Evolutionary conservation across 1,140 invertebrate species (phyloP).

Genomic region (Drosophila subobscura): DNA sequence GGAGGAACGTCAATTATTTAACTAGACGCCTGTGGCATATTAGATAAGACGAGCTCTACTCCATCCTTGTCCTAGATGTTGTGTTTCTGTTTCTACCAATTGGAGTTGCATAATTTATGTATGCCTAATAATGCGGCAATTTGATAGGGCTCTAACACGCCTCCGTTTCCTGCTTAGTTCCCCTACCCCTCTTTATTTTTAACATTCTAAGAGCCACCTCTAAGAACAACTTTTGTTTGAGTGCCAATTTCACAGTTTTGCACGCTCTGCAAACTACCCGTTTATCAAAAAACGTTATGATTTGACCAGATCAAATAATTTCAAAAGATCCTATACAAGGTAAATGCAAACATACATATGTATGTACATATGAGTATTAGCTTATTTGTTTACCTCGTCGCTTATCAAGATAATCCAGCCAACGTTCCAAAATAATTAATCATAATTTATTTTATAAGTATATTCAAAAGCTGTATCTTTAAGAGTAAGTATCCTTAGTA

Average conservation of each 20-base stretch:
- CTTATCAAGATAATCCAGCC: no score
- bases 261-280: conserved; percentile 26
- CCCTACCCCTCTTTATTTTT: conserved; percentile 17
- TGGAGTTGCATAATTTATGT: conserved; percentile 59
- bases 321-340: no score
- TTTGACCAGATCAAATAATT: no score
- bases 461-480: no score
- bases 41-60: conserved; percentile 49
- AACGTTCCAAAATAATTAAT: no score
- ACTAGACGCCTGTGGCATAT: conserved; percentile 63
- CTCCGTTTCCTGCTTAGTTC: conserved; percentile 6
- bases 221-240: conserved; percentile 36
- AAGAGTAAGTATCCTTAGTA: no score
- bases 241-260: conserved; percentile 57
- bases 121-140: conserved; percentile 66
- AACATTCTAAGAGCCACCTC: background rate
- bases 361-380: no score
- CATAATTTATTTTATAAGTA: no score
- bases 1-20: conserved; percentile 47
- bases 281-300: no score
- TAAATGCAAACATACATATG: no score
- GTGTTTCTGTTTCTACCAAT: no score
- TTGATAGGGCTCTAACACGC: conserved; percentile 15
- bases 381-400: no score
- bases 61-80: background rate